Base-by-base conservation (phyloP, 2,888 invertebrate species). In the Eupsilia transversa region DNA sequence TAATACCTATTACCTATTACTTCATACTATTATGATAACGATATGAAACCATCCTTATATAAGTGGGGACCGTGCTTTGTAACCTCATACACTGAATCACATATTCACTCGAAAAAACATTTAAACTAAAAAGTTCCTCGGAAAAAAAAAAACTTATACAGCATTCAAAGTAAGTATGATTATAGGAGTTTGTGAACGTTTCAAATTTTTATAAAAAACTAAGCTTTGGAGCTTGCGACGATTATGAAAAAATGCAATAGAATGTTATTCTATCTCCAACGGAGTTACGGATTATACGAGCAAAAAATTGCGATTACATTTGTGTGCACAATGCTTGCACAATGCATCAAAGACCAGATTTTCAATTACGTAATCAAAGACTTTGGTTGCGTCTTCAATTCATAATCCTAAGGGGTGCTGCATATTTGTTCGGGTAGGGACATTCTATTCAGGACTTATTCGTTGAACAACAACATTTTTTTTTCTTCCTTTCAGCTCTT, bases 261-360 rank as follows among this genome's bases (percentile, higher is more conserved):
- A 67, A 61, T 2, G 9, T 14, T 52, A 12, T 38, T 54, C 7
- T 56, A 68, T 35, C 30, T 60, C n/a, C 35, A 54, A 27, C 30
- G 30, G 0, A 9, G 14, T 14, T 59, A 38, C 27, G 20, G 38
- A 43, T 6, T 65, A 35, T 12, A 4, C 35, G 5, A 65, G 20
- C 52, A 60, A 75, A 66, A 14, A 41, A 74, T 54, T 61, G 9
- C 30, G n/a, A 38, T 49, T 33, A 23, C 38, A 56, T 41, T 56
- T 63, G 35, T 46, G 23, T 57, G 12, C 38, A 60, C 46, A 73
- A 33, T 57, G 38, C 35, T 57, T 56, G 30, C 35, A n/a, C n/a
- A n/a, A n/a, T n/a, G n/a, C 30, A 46, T 38, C 27, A 61, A 72
- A 72, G 23, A 30, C 30, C 30, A 30, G 6, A 30, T n/a, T 5